A percentile compares a stretch with the other conserved stretches of the same genome.
Evolutionary conservation across 2,113 vertebrate species (phyloP).

Genomic region (Uria lomvia): DNA sequence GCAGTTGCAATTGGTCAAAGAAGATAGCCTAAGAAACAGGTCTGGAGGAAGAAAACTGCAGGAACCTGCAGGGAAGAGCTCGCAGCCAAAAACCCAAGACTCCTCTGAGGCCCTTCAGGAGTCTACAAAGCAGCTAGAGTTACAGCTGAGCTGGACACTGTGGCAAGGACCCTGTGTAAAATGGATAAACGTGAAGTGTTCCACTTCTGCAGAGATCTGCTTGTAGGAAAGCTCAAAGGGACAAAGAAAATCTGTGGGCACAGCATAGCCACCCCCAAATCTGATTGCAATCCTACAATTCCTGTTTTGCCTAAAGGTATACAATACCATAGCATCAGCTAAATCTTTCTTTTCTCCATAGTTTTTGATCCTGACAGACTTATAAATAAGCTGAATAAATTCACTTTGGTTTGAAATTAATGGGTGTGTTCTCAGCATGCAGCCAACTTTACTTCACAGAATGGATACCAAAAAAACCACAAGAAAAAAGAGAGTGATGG

Average conservation of each 20-base stretch:
- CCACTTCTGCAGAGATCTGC: not conserved
- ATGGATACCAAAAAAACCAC: not conserved
- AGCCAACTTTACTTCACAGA: not conserved
- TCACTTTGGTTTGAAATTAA: not conserved
- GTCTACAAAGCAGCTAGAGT: not conserved
- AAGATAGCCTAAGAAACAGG: not conserved
- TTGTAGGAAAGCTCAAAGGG: not conserved
- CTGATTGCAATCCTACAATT: not conserved
- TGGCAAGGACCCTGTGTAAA: not conserved
- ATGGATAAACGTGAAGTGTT: not conserved
- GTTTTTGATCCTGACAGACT: not conserved
- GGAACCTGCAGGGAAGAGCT: not conserved
- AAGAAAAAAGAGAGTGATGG: not conserved
- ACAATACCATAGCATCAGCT: not conserved
- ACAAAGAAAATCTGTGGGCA: not conserved
- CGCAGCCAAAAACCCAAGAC: not conserved
- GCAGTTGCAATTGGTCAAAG: not conserved
- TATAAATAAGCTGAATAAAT: conserved; percentile 1
- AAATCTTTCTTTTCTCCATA: not conserved
- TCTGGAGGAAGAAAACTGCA: not conserved
- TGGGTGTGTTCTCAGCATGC: not conserved
- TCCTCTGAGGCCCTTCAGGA: not conserved
- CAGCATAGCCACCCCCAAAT: not conserved
- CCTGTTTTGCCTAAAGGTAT: not conserved
- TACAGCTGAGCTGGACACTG: not conserved